Percentiles rank a stretch among this genome's conserved stretches.
phyloP scores from a whole-genome alignment of 2,888 invertebrate genomes.

The Campaea margaritaria region DNA sequence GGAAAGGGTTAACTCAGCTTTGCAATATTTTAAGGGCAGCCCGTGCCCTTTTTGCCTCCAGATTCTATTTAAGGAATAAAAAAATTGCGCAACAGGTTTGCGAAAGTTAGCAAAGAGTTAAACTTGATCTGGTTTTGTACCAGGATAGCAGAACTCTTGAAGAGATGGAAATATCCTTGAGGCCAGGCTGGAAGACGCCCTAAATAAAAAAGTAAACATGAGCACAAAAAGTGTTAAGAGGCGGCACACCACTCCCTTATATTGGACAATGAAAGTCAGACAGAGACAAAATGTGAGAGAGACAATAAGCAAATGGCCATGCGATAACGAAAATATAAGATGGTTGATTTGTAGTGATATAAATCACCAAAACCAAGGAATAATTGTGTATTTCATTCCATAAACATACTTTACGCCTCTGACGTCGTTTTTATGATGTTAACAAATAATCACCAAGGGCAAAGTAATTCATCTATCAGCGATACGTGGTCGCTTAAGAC shows the following conservation, averaged over 20 bases:
- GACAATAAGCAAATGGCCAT: too few species aligned
- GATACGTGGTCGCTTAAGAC: too few species aligned
- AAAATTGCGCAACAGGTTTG: slow-evolving; percentile 19
- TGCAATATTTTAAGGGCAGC: slow-evolving; percentile 37
- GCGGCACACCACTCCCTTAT: slow-evolving; percentile 8
- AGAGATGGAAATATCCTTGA: slow-evolving; percentile 24
- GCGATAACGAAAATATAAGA: not conserved
- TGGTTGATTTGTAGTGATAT: too few species aligned
- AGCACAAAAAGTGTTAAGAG: slow-evolving; percentile 9
- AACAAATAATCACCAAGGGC: too few species aligned
- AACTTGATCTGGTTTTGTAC: slow-evolving; percentile 43
- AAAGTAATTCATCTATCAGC: too few species aligned
- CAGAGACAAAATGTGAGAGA: slow-evolving; percentile 5
- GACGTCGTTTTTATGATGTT: too few species aligned
- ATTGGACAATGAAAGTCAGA: slow-evolving; percentile 14
- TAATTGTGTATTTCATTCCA: too few species aligned
- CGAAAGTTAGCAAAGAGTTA: slow-evolving; percentile 35
- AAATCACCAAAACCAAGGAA: too few species aligned
- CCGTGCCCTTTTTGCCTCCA: slow-evolving; percentile 17
- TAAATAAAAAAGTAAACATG: slow-evolving; percentile 22
- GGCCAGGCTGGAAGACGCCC: slow-evolving; percentile 15
- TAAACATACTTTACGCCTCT: too few species aligned
- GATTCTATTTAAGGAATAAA: not conserved
- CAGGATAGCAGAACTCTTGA: slow-evolving; percentile 33
- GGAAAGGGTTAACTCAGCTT: slow-evolving; percentile 50